Base-by-base conservation (phyloP, 2,113 vertebrate species). In the Cinclus mexicanus region DNA sequence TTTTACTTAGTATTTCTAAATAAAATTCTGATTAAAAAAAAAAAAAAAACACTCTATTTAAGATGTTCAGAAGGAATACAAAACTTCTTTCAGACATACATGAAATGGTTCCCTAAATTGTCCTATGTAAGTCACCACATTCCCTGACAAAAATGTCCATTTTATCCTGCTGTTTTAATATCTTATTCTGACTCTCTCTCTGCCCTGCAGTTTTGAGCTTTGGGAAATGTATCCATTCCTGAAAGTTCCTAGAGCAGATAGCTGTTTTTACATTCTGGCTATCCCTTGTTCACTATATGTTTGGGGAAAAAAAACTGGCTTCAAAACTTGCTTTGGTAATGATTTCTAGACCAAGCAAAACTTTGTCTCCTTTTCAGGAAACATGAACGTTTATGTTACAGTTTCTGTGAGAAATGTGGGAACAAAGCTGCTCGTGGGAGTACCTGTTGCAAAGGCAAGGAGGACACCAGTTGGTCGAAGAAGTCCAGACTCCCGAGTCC, bases 301-400 rank as follows among this genome's bases (percentile, higher is more conserved):
- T 65, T 46, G 14, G 18, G 0, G 6, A 14, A 29, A 49, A 50
- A 53, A 55, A 10, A 9, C 3, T 82, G 0, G 46, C 50, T 87
- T 64, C 39, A 78, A 78, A 87, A 12, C 33, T 87, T 89, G 52
- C 14, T 47, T 91, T 35, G 28, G 12, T 9, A 56, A 47, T n/a
- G 49, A 11, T 49, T 83, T 76, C 20, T 46, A 65, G 37, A 57
- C 12, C 46, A 76, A 88, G 37, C 11, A 69, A 87, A 65, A 21
- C 10, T 61, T 55, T 11, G 0, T 44, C 25, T 79, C 22, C 11
- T 79, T 65, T 24, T 87, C 3, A 2, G 26, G 12, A 25, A 60
- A 70, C 0, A 0, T 6, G 12, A 22, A n/a, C 55, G 8, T 41
- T 75, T 24, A 13, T 71, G 20, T 2, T 84, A 14, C 26, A 6